Base-by-base conservation (phyloP, 1,140 invertebrate species). In the Formica selysi region DNA sequence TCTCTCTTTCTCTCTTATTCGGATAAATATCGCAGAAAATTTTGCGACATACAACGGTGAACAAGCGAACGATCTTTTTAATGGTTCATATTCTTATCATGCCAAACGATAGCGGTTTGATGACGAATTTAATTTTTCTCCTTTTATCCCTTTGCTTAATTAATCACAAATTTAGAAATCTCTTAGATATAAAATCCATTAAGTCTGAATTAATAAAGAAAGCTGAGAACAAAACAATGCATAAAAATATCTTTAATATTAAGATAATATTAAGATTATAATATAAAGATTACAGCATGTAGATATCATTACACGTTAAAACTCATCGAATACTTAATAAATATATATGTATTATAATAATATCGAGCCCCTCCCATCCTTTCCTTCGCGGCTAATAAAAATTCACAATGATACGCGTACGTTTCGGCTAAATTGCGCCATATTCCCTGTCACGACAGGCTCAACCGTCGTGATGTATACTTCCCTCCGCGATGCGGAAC, bases 401-500 rank as follows among this genome's bases (percentile, higher is more conserved):
- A 88, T 80, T 61, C 76, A 81, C 84, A 59, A 54, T 79, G 74
- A 84, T 36, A 38, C 57, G 54, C 87, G 13, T 59, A 68, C 80
- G 54, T 78, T 86, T 90, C 41, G 64, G 4, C 70, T 87, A 89
- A 90, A 87, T 89, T 89, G 80, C 59, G 16, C 11, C 38, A 73
- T 36, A 64, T 78, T 68, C 62, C 57, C 44, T 26, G 26, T 36
- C 54, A 73, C 67, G 44, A 19, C 36, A 22, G 8, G 16, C 44
- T 80, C 7, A 51, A 3, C n/a, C 51, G n/a, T 71, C 64, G 11
- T 62, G 38, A 65, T 41, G 36, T 67, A 61, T 78, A 59, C 26
- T 70, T 41, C 48, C 51, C 85, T 76, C 29, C 67, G 74, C 54
- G 76, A 81, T 74, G 87, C 85, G 38, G 67, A 86, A 76, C 88